These are phyloP conservation scores for Syndactyla subalaris DNA, from an alignment of 2,797 vertebrate genomes.

Conservation along the genomic window DNA sequence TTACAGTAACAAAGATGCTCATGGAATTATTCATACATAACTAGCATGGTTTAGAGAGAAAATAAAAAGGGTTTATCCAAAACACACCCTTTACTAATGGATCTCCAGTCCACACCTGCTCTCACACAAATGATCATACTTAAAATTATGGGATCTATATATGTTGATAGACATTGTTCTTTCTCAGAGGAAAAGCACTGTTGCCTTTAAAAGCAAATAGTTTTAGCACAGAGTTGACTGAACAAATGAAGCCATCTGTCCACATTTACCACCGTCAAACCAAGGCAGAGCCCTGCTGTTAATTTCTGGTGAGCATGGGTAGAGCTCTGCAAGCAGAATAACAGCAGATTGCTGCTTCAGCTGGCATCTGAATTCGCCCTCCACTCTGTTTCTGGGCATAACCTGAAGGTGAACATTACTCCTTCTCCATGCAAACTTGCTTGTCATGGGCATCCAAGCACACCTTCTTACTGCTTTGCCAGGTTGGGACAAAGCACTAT, in stretches of 20 bases:
- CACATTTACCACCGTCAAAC: background rate
- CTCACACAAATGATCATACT: background rate
- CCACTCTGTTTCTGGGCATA: background rate
- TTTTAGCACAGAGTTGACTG: background rate
- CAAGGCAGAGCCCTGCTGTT: accelerated
- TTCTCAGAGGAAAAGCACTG: background rate
- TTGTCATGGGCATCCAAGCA: accelerated
- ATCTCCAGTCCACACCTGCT: background rate
- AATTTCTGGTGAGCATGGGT: accelerated
- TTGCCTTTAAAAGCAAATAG: background rate
- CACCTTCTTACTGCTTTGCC: background rate
- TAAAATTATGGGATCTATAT: background rate
- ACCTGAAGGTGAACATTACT: accelerated
- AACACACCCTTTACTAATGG: background rate
- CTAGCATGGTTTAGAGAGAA: background rate
- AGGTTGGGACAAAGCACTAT: background rate
- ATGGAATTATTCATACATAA: background rate
- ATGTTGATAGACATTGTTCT: background rate
- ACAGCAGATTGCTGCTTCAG: background rate
- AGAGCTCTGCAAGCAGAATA: background rate
- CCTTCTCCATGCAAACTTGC: accelerated
- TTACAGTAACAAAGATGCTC: background rate
- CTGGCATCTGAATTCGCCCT: background rate
- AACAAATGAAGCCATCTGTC: background rate
- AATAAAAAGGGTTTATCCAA: background rate